Conservation (phyloP, 2,113 vertebrate species). For the Micronisus gabar region DNA sequence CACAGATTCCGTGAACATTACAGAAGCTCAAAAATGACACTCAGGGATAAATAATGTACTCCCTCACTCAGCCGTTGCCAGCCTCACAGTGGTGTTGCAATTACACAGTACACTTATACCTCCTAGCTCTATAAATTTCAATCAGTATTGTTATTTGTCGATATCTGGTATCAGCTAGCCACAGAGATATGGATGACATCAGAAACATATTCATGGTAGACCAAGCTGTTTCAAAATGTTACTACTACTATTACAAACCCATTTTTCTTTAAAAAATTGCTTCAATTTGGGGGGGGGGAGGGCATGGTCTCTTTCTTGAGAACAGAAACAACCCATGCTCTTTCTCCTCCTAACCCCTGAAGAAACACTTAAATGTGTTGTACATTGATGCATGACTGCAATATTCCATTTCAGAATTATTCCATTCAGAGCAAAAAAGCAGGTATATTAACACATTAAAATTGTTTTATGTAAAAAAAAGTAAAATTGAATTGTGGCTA, state of each 20-base stretch:
- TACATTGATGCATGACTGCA: background rate
- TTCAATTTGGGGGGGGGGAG: too few species aligned
- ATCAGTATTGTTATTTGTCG: rapidly evolving
- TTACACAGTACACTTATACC: background rate
- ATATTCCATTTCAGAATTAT: background rate
- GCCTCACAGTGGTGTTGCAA: background rate
- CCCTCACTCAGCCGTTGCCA: background rate
- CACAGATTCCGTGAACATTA: background rate
- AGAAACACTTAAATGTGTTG: background rate
- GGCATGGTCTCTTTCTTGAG: background rate
- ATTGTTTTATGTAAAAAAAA: background rate
- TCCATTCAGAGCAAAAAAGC: background rate
- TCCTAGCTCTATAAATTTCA: background rate
- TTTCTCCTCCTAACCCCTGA: background rate
- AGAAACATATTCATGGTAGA: background rate
- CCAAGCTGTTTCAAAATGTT: background rate
- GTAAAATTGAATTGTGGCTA: background rate
- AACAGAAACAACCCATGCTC: background rate
- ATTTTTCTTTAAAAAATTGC: background rate
- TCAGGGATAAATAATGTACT: rapidly evolving
- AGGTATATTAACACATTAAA: background rate
- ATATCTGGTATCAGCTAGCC: background rate
- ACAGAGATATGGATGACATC: background rate
- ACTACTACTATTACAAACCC: background rate
- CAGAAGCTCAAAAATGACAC: background rate